Base-by-base conservation (phyloP, 2,113 vertebrate species). In the Peromyscus californicus region DNA sequence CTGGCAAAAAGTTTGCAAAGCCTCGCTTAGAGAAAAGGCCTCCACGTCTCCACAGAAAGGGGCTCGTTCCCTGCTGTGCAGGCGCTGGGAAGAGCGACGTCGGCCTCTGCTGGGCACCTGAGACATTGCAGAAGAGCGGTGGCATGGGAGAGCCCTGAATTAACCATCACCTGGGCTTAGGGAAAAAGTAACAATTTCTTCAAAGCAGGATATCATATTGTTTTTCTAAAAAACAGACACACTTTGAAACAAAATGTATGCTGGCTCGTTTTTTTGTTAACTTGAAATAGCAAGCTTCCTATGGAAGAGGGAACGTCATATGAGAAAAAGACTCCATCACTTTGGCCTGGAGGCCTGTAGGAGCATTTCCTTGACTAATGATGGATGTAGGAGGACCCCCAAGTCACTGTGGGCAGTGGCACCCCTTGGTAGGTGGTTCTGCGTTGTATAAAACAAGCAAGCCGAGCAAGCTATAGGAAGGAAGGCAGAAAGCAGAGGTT, bases 21-120 rank as follows among this genome's bases (percentile, higher is more conserved):
- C 42, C 2, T 36, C 7, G 0, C 5, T 42, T 59, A n/a, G 8
- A 61, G 63, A 59, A 74, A 78, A 57, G 86, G 29, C 69, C 67
- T 90, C 17, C 63, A 9, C 45, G 80, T 10, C 87, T 17, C 70
- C 57, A 3, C 0, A 1, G 31, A 22, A 29, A n/a, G n/a, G 2
- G 1, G 70, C 59, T 3, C 13, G 33, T 59, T n/a, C 0, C 29
- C 65, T 1, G 31, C 9, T 1, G 0, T n/a, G 48, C n/a, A 4
- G 5, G 42, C 39, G 51, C n/a, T 75, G 10, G 84, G 75, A 95
- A 96, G 96, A 85, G 94, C 76, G 0, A 98, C 16, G 93, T 74
- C 42, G 94, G 19, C 97, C 98, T 95, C 98, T 98, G 86, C 97
- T 96, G 98, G 96, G 31, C 16, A 0, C 26, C 0, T 13, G 36